Base-by-base conservation (phyloP, 92 coral and sea anemone genomes). In the Muricea muricata region DNA sequence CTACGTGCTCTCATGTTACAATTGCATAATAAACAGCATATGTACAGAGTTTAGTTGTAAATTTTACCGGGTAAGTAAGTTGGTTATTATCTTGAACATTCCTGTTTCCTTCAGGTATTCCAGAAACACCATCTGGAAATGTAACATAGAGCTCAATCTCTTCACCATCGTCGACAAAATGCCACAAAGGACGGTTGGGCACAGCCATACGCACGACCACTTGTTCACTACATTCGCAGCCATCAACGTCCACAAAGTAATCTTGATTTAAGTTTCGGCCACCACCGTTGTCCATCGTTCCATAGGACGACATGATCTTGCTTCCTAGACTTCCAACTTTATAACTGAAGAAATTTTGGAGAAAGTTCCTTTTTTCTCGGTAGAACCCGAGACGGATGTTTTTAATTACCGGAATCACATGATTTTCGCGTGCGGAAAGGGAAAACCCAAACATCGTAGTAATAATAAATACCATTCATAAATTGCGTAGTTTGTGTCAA, bases 131-230 rank as follows among this genome's bases (percentile, higher is more conserved):
- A 8, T 78, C 40, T 28, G 70, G 92, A 85, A 94, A 94, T 67
- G 87, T 92, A 42, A 93, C 98, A 85, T 73, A 94, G 26, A 94
- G 70, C 28, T 90, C 93, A 6, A 94, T 87, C 55, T 75, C 88
- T 81, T 93, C 97, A 0, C 94, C 98, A 37, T 89, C 81, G 75
- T 94, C 98, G 30, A 92, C 92, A 84, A 91, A 92, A 46, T 84
- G 87, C 70, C 83, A 78, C 52, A 55, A 1, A 1, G 81, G 81
- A 23, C 57, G 69, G 10, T 37, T n/a, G 0, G 37, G 39, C 4
- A 63, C 61, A 4, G 71, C 55, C 83, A 78, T 55, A 35, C 83
- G 83, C 12, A 78, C 83, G 17, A 25, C 32, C 23, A 78, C 83
- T 28, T 57, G 56, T 7, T 20, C 26, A 8, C 4, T 5, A 11